Evolutionary conservation across 2,888 invertebrate species (phyloP).

Genomic region (Drosophila merina): DNA sequence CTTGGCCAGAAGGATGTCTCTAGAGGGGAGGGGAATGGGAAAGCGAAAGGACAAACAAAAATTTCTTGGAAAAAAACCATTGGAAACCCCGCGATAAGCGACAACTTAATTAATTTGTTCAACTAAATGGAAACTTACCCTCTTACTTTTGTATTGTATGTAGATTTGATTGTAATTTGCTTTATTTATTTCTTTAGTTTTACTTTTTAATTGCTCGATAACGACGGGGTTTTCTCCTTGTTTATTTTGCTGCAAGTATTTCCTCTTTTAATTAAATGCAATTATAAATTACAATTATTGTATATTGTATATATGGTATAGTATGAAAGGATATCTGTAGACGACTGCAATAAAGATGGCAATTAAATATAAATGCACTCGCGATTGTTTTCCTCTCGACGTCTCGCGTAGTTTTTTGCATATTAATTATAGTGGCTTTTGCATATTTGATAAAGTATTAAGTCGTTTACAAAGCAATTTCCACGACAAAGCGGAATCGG

Average conservation of each 20-base stretch:
- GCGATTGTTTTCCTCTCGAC: conserved; percentile 29
- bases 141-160: conserved; percentile 28
- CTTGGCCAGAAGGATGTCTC: conserved; percentile 18
- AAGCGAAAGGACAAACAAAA: not conserved
- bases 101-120: conserved; percentile 43
- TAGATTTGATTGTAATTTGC: conserved; percentile 23
- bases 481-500: conserved; percentile 18
- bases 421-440: conserved; percentile 35
- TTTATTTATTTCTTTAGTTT: conserved; percentile 25
- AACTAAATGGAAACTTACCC: conserved; percentile 43
- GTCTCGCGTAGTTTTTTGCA: conserved; percentile 9
- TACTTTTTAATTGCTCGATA: conserved; percentile 31
- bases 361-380: conserved; percentile 45
- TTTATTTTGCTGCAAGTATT: conserved; percentile 47
- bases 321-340: conserved; percentile 16
- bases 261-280: conserved; percentile 72
- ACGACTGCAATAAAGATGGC: conserved; percentile 31
- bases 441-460: conserved; percentile 45
- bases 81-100: conserved; percentile 10
- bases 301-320: not conserved
- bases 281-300: conserved; percentile 56
- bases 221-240: conserved; percentile 26
- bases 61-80: conserved; percentile 17
- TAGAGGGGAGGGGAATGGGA: not conserved
- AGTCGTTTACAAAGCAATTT: conserved; percentile 38